A percentile compares a stretch with the other conserved stretches of the same genome.
phyloP scores from a whole-genome alignment of 1,140 invertebrate genomes.

The Tetramorium simillimum region DNA sequence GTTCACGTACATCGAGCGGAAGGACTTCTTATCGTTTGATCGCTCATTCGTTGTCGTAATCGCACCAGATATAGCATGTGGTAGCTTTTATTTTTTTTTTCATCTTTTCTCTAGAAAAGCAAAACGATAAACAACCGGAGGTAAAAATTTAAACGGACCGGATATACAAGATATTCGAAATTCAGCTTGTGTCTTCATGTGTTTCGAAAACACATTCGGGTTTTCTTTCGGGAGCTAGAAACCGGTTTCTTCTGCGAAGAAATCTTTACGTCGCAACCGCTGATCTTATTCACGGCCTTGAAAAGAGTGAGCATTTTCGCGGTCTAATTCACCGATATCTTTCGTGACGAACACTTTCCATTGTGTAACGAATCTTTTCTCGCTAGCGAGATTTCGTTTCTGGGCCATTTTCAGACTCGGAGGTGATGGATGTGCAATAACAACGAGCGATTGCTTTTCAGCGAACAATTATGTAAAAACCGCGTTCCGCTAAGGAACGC shows the following conservation, averaged over 20 bases:
- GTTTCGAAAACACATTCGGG: constrained; percentile 26
- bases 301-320: constrained; percentile 80
- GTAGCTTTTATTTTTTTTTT: background rate
- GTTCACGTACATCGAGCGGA: background rate
- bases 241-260: constrained; percentile 77
- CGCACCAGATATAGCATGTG: background rate
- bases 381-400: background rate
- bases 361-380: constrained; percentile 83
- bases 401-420: constrained; percentile 19
- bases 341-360: constrained; percentile 85
- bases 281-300: constrained; percentile 83
- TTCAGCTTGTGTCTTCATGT: background rate
- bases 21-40: background rate
- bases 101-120: background rate
- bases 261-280: constrained; percentile 77
- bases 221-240: constrained; percentile 64
- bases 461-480: constrained; percentile 13
- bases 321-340: constrained; percentile 84
- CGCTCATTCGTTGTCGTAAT: background rate
- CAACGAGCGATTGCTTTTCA: background rate
- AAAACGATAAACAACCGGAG: background rate
- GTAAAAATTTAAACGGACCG: background rate
- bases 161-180: background rate
- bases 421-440: background rate
- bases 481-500: background rate